These are phyloP conservation scores for Allolobophora icterica DNA, from an alignment of 2,888 invertebrate genomes.

Conservation along the genomic window DNA sequence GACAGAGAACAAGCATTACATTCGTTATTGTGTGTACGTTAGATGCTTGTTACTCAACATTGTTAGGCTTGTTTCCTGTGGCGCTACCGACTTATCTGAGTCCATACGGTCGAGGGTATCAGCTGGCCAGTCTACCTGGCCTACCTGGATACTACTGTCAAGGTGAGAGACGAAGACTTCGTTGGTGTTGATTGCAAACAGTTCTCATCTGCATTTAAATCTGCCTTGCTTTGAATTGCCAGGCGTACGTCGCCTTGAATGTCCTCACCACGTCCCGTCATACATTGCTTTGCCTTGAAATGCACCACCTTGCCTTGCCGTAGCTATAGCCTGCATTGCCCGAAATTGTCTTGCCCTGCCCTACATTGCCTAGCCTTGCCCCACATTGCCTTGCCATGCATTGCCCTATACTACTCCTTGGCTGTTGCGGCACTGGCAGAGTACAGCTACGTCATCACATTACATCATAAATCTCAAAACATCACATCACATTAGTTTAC, in stretches of 20 bases:
- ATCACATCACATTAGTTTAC: neutral
- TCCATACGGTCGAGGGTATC: constrained; percentile 40
- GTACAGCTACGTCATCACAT: no score
- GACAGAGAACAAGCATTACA: no score
- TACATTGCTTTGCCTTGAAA: no score
- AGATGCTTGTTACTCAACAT: neutral
- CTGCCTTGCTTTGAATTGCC: no score
- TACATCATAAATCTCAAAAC: no score
- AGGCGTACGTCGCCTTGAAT: neutral
- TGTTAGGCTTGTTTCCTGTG: constrained; percentile 39
- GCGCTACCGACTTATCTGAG: constrained; percentile 41
- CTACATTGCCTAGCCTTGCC: no score
- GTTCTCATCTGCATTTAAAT: no score
- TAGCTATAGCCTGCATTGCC: neutral
- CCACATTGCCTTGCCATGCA: no score
- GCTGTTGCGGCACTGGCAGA: no score
- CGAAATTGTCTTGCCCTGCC: neutral
- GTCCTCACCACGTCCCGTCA: neutral
- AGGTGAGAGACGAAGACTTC: constrained; percentile 22
- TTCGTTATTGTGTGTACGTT: no score
- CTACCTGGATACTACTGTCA: constrained; percentile 42
- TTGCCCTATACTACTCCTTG: no score
- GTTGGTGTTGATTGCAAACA: neutral
- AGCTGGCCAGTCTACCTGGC: constrained; percentile 40
- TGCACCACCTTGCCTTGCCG: no score